A percentile compares a stretch with the other conserved stretches of the same genome.
phyloP scores from a whole-genome alignment of 1,140 invertebrate species.

The Bombus breviceps region DNA sequence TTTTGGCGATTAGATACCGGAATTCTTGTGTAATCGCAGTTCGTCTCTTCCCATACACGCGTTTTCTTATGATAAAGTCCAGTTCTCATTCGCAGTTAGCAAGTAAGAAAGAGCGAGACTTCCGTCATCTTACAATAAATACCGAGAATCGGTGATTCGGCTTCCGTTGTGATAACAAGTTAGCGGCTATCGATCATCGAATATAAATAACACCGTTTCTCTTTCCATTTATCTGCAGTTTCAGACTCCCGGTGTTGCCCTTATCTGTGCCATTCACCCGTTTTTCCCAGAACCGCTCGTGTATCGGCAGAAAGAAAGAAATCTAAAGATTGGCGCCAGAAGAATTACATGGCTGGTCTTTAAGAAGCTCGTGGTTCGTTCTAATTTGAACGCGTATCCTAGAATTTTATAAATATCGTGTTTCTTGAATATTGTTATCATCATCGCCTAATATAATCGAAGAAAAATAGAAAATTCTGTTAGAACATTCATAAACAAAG shows the following conservation, averaged over 20 bases:
- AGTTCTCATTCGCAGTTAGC: background rate
- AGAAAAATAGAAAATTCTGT: too few relatives aligned
- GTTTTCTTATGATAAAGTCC: slow-evolving; percentile 18
- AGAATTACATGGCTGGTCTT: background rate
- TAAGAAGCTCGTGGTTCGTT: background rate
- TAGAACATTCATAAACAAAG: too few relatives aligned
- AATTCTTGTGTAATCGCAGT: slow-evolving; percentile 25
- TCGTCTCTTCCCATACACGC: background rate
- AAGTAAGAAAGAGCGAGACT: background rate
- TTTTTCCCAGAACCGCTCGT: slow-evolving; percentile 51
- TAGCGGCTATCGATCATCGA: slow-evolving; percentile 34
- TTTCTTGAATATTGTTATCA: too few relatives aligned
- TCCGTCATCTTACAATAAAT: slow-evolving; percentile 46
- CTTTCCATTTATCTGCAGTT: slow-evolving; percentile 39
- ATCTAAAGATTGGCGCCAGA: slow-evolving; percentile 26
- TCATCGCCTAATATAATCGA: too few relatives aligned
- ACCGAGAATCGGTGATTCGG: slow-evolving; percentile 45
- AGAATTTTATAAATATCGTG: background rate
- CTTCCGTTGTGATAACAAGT: slow-evolving; percentile 46
- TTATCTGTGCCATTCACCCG: slow-evolving; percentile 61
- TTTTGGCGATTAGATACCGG: background rate
- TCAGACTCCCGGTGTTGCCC: slow-evolving; percentile 15
- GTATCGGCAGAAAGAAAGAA: slow-evolving; percentile 22
- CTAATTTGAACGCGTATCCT: background rate
- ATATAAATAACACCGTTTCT: slow-evolving; percentile 41